phyloP scores from a whole-genome alignment of 2,888 invertebrate species.

The Lasioglossum leucozonium region DNA sequence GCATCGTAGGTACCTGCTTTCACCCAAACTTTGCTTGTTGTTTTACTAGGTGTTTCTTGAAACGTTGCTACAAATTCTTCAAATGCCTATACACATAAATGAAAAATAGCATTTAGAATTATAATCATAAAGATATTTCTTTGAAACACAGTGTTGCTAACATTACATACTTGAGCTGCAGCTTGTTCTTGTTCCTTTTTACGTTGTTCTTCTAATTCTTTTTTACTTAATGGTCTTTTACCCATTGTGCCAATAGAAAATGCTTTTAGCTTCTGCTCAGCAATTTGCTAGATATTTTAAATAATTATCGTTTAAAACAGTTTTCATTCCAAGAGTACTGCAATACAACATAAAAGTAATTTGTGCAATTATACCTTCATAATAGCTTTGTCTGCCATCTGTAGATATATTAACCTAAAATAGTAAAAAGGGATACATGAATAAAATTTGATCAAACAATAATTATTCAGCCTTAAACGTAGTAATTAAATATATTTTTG shows the following conservation, averaged over 20 bases:
- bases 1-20: slow-evolving; percentile 99
- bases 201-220: slow-evolving; percentile 93
- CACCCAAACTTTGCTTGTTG: slow-evolving; percentile 96
- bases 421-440: not conserved
- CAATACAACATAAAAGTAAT: slow-evolving; percentile 25
- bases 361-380: slow-evolving; percentile 78
- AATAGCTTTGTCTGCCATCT: slow-evolving; percentile 83
- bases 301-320: slow-evolving; percentile 5
- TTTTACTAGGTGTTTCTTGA: slow-evolving; percentile 92
- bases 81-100: slow-evolving; percentile 88
- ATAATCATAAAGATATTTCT: not conserved
- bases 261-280: slow-evolving; percentile 91
- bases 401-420: slow-evolving; percentile 65
- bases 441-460: not conserved
- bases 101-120: not conserved
- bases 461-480: not conserved
- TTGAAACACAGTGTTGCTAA: not conserved
- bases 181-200: slow-evolving; percentile 96
- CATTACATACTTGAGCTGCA: slow-evolving; percentile 91
- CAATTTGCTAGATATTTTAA: slow-evolving; percentile 85
- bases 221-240: slow-evolving; percentile 91
- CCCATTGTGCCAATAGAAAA: slow-evolving; percentile 91
- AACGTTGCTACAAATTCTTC: slow-evolving; percentile 99
- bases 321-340: not conserved
- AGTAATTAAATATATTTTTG: not conserved